phyloP scores from a whole-genome alignment of 2,113 vertebrate species.

The Sinocyclocheilus rhinocerous region DNA sequence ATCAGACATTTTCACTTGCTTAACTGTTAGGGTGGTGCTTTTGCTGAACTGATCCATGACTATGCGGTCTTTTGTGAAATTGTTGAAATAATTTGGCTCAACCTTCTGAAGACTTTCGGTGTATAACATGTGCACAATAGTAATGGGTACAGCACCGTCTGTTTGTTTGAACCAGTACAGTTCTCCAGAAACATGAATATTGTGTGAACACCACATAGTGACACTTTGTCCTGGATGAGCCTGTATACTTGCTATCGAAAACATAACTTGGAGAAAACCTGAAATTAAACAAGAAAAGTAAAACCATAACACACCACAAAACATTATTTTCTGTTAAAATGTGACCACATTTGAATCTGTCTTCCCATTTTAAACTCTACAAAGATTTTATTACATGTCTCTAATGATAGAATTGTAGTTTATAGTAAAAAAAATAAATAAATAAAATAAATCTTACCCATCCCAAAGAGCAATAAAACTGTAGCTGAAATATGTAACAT shows the following conservation, averaged over 20 bases:
- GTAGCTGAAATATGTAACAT: constrained; percentile 16
- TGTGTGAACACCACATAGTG: constrained; percentile 2
- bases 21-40: background rate
- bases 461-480: background rate
- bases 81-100: background rate
- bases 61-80: background rate
- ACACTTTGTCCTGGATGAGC: background rate
- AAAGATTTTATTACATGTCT: background rate
- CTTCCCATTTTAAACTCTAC: background rate
- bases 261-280: constrained; percentile 12
- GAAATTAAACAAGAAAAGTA: background rate
- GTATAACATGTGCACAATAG: background rate
- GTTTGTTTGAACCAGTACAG: constrained; percentile 27
- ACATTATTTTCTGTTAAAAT: background rate
- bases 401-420: background rate
- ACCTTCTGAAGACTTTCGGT: background rate
- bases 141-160: background rate
- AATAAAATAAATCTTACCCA: background rate
- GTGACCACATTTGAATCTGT: background rate
- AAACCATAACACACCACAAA: background rate
- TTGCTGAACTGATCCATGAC: background rate
- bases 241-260: background rate
- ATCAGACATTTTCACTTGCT: background rate
- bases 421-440: background rate
- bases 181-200: background rate